Base-by-base conservation (phyloP, 1,140 invertebrate species). In the Schlechtendalia chinensis region DNA sequence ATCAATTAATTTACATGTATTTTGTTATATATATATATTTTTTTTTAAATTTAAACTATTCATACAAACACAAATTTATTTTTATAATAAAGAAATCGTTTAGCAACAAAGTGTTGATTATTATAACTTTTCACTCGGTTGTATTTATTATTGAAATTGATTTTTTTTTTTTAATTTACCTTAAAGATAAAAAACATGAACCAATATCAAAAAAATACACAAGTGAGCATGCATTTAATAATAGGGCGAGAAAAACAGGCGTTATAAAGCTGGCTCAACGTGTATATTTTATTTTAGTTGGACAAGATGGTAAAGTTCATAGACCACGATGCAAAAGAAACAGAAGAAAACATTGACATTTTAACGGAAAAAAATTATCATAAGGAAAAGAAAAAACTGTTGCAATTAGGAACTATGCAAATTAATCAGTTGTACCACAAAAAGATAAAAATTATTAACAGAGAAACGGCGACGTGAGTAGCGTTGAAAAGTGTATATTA, bases 381-480 rank as follows among this genome's bases (percentile, higher is more conserved):
- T 17, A 77, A 5, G 1, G 2, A 77, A 77, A 77, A 77, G 5
- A 39, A 59, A 0, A 24, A 61, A 1, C 22, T 61, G 4, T 45
- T 77, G 47, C 22, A 47, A 8, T 24, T 10, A 50, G 56, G 22
- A 19, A 77, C 8, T 27, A 45, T 45, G 29, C 2, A 58, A 19
- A 61, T 77, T 11, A 47, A 77, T 59, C 74, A 77, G 16, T 32
- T 59, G 10, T 77, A 61, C 58, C 47, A 61, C 29, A 77, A 77
- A 39, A 75, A 75, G 6, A 59, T 24, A 11, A 59, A 58, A 45
- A 29, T 54, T 45, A 22, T 58, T 0, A 56, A 75, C 2, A 75
- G 72, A 8, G 27, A 58, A 59, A 59, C 27, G n/a, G 72, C 54
- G 5, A 59, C 54, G 58, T 77, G 6, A 59, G 56, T 77, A 59